Base-by-base conservation (phyloP, 2,113 vertebrate species). In the Ictalurus punctatus region DNA sequence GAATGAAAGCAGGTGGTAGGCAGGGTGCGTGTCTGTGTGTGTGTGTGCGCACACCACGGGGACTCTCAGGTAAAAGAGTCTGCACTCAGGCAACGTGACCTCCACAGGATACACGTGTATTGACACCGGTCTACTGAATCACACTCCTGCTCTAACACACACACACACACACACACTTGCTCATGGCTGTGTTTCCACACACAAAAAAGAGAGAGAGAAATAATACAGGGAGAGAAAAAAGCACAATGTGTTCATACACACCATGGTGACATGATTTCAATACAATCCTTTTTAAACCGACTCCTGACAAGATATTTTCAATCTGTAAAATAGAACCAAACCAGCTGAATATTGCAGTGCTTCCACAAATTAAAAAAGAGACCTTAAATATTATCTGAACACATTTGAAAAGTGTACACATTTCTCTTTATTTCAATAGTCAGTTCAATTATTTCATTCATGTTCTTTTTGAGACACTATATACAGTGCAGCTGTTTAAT, bases 1-100 rank as follows among this genome's bases (percentile, higher is more conserved):
- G 27, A 48, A 80, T 69, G 56, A 86, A 65, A n/a, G 67, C 89
- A 90, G 83, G 56, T 87, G 84, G 84, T 76, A 85, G 84, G 37
- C 27, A 13, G 61, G 44, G 34, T 25, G 58, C 8, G 37, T 81
- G 59, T 34, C 3, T 5, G 73, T 34, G 34, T 25, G 19, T 37
- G 21, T 61, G 25, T 48, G n/a, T 74, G 54, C 37, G 27, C 13
- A 25, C 76, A 67, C 9, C 2, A 19, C 37, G 21, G 59, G 25
- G 27, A 19, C 67, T 16, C 78, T 69, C 82, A 74, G 56, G 78
- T 89, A 44, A 78, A 79, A 78, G 84, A 88, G 52, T 48, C 54
- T 65, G 78, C 76, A 52, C 23, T 89, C 5, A 17, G 25, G 58
- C 85, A 87, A 89, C 84, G 85, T 79, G 74, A 90, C 40, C 25